These are phyloP conservation scores for Casuarius casuarius DNA, from an alignment of 2,113 vertebrate genomes.

Conservation along the genomic window DNA sequence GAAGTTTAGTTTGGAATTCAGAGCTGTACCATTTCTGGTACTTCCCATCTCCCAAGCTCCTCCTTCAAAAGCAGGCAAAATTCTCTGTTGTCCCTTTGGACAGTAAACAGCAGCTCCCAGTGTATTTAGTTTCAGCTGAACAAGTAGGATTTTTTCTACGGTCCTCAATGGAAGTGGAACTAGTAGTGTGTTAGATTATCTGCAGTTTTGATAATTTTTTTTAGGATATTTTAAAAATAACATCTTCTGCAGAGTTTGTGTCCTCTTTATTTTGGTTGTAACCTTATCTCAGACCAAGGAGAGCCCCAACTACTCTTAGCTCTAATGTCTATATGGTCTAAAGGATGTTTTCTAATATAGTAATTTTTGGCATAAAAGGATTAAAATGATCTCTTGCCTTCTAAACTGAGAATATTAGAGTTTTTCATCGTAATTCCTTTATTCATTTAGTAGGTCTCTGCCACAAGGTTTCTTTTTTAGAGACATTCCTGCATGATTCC, in stretches of 20 bases:
- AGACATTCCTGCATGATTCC: not conserved
- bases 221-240: not conserved
- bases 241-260: not conserved
- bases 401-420: not conserved
- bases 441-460: not conserved
- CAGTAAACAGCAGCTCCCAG: not conserved
- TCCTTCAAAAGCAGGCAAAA: not conserved
- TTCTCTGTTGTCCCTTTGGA: not conserved
- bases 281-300: not conserved
- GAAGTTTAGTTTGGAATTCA: not conserved
- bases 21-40: not conserved
- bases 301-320: not conserved
- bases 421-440: not conserved
- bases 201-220: not conserved
- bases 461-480: not conserved
- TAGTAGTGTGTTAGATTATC: not conserved
- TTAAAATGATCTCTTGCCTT: not conserved
- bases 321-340: not conserved
- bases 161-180: not conserved
- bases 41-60: not conserved
- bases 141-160: not conserved
- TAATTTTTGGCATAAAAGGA: not conserved
- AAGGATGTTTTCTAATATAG: not conserved
- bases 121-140: not conserved
- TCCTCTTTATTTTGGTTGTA: not conserved